Base-by-base conservation (phyloP, 2,797 vertebrate species). In the Hoplostethus atlanticus region DNA sequence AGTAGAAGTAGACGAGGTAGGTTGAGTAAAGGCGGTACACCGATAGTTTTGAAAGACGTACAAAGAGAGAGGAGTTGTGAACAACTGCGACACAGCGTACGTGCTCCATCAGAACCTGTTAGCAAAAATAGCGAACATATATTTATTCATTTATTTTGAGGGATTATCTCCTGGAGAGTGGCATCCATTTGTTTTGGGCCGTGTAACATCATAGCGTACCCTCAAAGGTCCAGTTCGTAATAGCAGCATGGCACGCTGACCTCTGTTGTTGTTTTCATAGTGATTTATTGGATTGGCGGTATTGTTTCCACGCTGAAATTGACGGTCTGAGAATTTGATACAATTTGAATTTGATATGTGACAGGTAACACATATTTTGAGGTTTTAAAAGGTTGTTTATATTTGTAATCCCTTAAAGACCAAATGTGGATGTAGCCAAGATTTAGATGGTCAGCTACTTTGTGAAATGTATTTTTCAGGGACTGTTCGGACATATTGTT, bases 31-130 rank as follows among this genome's bases (percentile, higher is more conserved):
- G 21, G 21, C 1, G 21, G 21, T 21, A 21, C 21, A 21, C 21
- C 21, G 1, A 21, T 21, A 48, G 57, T 67, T 47, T 80, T 77
- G 68, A 62, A 77, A 76, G 84, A 76, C 5, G 36, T 38, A 40
- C 16, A 80, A 66, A 70, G 68, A 53, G 34, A 28, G 58, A 38
- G 17, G 56, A 55, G 6, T 64, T 53, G 11, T 10, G 2, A 67
- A 64, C 42, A 65, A 58, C 12, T 47, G 34, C 46, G n/a, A 17
- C 46, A 48, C 15, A 5, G 15, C 40, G 11, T 42, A 42, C 12
- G 40, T 42, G 40, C 40, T 12, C 21, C 40, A 42, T 42, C 40
- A 42, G 40, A 13, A 42, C 10, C 40, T 42, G 40, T 42, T 10
- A 42, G 11, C 3, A 9, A 42, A 42, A 42, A 40, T 36, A 25